A percentile compares a stretch with the other conserved stretches of the same genome.
phyloP scores from a whole-genome alignment of 2,797 vertebrate species.

The Lutjanus argentimaculatus region DNA sequence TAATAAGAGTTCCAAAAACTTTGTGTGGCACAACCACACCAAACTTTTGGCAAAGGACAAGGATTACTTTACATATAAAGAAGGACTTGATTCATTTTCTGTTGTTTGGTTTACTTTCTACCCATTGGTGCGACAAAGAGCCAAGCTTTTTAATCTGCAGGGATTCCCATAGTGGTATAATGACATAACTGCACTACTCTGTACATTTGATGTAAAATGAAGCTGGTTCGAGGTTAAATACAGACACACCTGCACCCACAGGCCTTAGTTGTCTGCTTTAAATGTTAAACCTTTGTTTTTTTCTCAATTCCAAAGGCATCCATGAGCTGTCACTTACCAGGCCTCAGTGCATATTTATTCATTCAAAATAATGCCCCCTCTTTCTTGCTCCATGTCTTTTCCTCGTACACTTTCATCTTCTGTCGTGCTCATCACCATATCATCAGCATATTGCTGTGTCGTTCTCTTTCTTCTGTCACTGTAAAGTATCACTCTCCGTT shows the following conservation, averaged over 20 bases:
- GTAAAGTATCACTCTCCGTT: conserved; percentile 46
- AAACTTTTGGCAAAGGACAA: not conserved
- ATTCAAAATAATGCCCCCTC: conserved; percentile 40
- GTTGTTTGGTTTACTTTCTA: not conserved
- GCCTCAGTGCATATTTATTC: conserved; percentile 42
- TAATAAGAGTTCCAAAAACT: too few relatives aligned
- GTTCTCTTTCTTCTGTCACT: conserved; percentile 54
- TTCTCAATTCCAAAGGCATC: conserved; percentile 3
- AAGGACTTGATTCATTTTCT: not conserved
- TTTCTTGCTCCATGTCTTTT: conserved; percentile 11
- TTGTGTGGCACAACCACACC: too few relatives aligned
- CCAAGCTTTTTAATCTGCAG: not conserved
- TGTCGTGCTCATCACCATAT: conserved; percentile 63
- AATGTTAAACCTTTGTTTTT: conserved; percentile 45
- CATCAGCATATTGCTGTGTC: conserved; percentile 64
- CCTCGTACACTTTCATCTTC: conserved; percentile 50
- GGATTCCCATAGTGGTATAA: not conserved
- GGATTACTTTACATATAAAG: not conserved
- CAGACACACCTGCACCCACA: conserved; percentile 33
- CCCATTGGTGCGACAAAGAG: not conserved
- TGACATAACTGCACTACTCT: not conserved
- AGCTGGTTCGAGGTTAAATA: conserved; percentile 30
- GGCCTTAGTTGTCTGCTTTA: conserved; percentile 15
- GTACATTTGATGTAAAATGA: conserved; percentile 4
- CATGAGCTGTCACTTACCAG: conserved; percentile 21